Percentiles rank a stretch among this genome's conserved stretches.
Conservation (phyloP, 2,113 vertebrate species). For the Hyla sarda region DNA sequence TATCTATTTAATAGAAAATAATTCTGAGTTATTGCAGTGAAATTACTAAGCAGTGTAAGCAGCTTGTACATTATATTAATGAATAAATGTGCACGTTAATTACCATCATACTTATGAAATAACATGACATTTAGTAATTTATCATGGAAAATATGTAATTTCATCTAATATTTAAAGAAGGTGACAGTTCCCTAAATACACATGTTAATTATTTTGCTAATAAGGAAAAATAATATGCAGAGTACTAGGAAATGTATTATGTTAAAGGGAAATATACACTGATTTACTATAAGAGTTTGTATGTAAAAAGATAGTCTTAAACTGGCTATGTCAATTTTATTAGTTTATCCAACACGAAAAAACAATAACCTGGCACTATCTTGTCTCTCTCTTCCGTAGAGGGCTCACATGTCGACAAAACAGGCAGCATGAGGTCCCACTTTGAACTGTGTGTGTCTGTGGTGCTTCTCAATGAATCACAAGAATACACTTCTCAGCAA, state of each 20-base stretch:
- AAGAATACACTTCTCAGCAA: too few species aligned
- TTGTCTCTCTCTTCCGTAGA: too few species aligned
- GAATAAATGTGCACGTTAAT: conserved; percentile 20
- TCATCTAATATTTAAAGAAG: conserved; percentile 33
- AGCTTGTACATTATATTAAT: conserved; percentile 6
- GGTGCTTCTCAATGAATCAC: too few species aligned
- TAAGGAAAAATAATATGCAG: background rate
- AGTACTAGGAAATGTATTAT: background rate
- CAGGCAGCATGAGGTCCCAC: too few species aligned
- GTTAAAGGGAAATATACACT: background rate
- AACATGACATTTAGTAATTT: conserved; percentile 26
- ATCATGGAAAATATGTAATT: conserved; percentile 12
- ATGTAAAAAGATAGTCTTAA: background rate
- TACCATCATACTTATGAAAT: conserved; percentile 6
- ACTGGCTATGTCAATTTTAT: too few species aligned
- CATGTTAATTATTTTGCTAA: conserved; percentile 11
- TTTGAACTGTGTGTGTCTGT: too few species aligned
- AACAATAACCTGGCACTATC: too few species aligned
- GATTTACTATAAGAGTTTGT: background rate
- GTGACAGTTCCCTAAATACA: conserved; percentile 32
- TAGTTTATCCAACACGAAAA: too few species aligned
- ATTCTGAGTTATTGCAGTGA: background rate
- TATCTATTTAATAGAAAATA: background rate
- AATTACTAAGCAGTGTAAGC: conserved; percentile 25
- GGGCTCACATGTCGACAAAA: too few species aligned